These are phyloP conservation scores for Strix uralensis DNA, from an alignment of 2,113 vertebrate species.

Conservation along the genomic window DNA sequence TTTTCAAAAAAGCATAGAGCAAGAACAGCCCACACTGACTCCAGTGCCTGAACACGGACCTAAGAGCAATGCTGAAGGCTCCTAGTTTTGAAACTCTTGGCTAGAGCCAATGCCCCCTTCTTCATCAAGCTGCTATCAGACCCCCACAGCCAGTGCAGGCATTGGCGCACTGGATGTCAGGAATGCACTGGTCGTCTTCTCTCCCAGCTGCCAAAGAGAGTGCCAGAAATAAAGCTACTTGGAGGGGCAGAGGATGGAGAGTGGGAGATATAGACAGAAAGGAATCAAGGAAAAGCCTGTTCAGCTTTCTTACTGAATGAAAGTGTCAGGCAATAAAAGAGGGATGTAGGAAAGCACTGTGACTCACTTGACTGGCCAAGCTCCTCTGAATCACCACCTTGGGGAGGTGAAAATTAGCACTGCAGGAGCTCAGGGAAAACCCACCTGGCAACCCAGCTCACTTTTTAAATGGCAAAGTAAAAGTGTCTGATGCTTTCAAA, in stretches of 20 bases:
- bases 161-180: not conserved
- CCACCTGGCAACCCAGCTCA: not conserved
- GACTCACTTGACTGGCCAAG: not conserved
- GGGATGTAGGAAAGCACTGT: not conserved
- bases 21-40: not conserved
- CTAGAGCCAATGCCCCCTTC: not conserved
- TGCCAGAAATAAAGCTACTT: not conserved
- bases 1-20: not conserved
- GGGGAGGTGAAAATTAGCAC: not conserved
- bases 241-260: not conserved
- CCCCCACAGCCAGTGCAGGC: not conserved
- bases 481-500: not conserved
- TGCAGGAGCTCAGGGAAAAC: not conserved
- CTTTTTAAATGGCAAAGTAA: not conserved
- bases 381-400: conserved; percentile 1
- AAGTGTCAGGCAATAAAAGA: not conserved
- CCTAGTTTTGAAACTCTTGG: not conserved
- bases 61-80: not conserved
- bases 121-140: not conserved
- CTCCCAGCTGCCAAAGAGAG: not conserved
- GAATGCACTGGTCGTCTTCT: not conserved
- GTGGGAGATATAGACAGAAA: not conserved
- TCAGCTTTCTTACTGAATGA: not conserved
- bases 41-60: not conserved
- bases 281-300: not conserved